These are phyloP conservation scores for Cetonia aurata DNA, from an alignment of 2,888 invertebrate species.

Conservation along the genomic window DNA sequence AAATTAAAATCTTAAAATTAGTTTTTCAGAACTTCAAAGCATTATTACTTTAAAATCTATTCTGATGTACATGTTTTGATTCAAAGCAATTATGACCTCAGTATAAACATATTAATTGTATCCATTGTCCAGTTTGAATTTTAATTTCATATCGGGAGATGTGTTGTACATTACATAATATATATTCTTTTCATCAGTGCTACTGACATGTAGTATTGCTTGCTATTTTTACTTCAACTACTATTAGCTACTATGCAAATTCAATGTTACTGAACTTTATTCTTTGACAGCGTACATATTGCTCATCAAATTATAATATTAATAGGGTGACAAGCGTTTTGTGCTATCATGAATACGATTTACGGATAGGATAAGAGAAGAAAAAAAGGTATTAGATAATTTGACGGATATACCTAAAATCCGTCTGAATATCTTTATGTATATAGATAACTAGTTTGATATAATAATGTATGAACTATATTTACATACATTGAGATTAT, in stretches of 20 bases:
- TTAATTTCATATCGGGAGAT: too few relatives aligned
- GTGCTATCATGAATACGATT: conserved; percentile 18
- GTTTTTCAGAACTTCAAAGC: too few relatives aligned
- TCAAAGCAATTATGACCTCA: too few relatives aligned
- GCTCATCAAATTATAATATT: conserved; percentile 34
- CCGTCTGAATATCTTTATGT: neutral
- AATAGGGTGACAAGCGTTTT: conserved; percentile 40
- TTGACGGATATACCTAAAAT: conserved; percentile 32
- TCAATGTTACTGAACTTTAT: conserved; percentile 30
- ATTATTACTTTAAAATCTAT: too few relatives aligned
- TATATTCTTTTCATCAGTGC: too few relatives aligned
- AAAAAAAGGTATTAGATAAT: conserved; percentile 32
- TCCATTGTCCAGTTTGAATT: too few relatives aligned
- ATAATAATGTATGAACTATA: conserved; percentile 15
- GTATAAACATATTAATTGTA: too few relatives aligned
- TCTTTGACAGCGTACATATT: conserved; percentile 25
- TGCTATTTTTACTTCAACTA: conserved; percentile 15
- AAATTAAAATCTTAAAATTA: too few relatives aligned
- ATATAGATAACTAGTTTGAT: conserved; percentile 21
- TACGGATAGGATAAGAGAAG: neutral
- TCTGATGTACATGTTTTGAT: too few relatives aligned
- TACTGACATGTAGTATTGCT: neutral
- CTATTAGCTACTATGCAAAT: conserved; percentile 26
- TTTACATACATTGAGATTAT: conserved; percentile 35
- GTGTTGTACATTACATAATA: too few relatives aligned